These are phyloP conservation scores for Melanotaenia pygmaea DNA, from an alignment of 2,797 vertebrate genomes.

Conservation along the genomic window DNA sequence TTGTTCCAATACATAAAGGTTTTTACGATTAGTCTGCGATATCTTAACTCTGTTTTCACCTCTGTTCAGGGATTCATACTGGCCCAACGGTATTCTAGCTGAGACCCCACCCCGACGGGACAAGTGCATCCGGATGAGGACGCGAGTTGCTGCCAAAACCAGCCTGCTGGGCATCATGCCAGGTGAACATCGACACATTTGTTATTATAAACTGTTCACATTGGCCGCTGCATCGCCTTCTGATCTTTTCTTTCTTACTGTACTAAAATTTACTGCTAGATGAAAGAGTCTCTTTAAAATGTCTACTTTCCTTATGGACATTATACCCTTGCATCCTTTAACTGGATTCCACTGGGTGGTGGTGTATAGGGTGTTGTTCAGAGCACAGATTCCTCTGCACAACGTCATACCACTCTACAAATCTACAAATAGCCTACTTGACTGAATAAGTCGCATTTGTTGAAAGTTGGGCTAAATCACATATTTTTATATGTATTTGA, in stretches of 20 bases:
- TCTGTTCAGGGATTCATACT: slow-evolving; percentile 91
- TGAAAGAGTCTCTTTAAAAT: neutral
- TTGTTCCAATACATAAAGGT: neutral
- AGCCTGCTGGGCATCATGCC: slow-evolving; percentile 97
- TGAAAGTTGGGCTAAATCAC: no score
- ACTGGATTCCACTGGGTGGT: neutral
- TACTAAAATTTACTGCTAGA: neutral
- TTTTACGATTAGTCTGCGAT: neutral
- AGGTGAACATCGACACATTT: slow-evolving; percentile 77
- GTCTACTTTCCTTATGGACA: neutral
- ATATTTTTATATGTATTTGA: no score
- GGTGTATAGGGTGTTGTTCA: neutral
- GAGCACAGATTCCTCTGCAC: no score
- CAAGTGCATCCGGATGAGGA: slow-evolving; percentile 95
- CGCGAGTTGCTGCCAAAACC: slow-evolving; percentile 95
- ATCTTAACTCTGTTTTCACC: neutral
- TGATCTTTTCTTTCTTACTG: neutral
- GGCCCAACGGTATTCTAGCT: slow-evolving; percentile 98
- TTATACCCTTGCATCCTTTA: neutral
- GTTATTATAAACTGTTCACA: neutral
- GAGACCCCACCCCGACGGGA: slow-evolving; percentile 92
- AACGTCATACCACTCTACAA: no score
- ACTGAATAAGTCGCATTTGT: no score
- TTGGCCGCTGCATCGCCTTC: neutral
- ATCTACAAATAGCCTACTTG: no score